Evolutionary conservation across 2,797 vertebrate species (phyloP), one percentile per base, ranked within the genome.

Genomic region (Tachyglossus aculeatus): DNA sequence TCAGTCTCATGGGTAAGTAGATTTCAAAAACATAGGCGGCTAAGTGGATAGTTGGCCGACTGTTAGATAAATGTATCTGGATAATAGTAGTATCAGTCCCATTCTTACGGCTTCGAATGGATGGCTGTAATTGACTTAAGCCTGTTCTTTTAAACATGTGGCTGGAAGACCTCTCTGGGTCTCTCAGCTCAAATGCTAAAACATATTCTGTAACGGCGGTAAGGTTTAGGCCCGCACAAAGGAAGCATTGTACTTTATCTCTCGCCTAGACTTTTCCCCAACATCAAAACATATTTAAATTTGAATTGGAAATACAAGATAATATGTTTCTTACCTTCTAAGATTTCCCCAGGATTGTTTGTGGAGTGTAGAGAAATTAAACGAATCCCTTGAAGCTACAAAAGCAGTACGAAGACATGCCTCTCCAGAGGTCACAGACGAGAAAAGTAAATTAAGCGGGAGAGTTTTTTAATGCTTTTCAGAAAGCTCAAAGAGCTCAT

Each of bases 21-120:
- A 83, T 85, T 91, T 89, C 77, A 73, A 84, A 88, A 82, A 88
- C 87, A 81, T n/a, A 86, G 77, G 55, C 77, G 67, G 77, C 74
- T 85, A 88, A 85, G 61, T 63, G 57, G 44, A 60, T 64, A 80
- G 48, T 79, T 90, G 87, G 81, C 81, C 25, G 47, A 80, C 74
- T 68, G 67, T 44, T 78, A 66, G 69, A 74, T 78, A 77, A 56
- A 85, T 74, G 77, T 78, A 82, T 82, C 63, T 79, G 73, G 55
- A 78, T 88, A 90, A 86, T 67, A 67, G 79, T 61, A 80, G 76
- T 55, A 74, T 80, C 53, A 75, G 22, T 85, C 60, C 79, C 84
- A n/a, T n/a, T n/a, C n/a, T n/a, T n/a, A n/a, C n/a, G 57, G 66
- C 55, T 82, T 71, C 80, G 72, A 79, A 10, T 39, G 73, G 37